Percentiles rank a stretch among this genome's conserved stretches.
These are phyloP conservation scores for Pseudomyrmex concolor DNA, from an alignment of 1,140 invertebrate genomes.

Conservation along the genomic window DNA sequence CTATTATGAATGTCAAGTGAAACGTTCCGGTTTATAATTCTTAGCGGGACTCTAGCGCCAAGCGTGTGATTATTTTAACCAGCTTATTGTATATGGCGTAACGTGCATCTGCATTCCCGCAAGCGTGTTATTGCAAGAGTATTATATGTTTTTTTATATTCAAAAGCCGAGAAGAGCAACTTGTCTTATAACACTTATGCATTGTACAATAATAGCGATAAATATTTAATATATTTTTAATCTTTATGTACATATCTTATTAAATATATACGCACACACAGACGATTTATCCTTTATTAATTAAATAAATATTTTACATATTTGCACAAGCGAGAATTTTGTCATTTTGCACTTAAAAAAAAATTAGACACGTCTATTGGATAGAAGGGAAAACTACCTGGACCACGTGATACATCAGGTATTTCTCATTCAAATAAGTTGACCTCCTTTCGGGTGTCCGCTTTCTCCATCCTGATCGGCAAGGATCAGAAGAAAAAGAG, in stretches of 20 bases:
- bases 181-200: not conserved
- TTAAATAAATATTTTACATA: too few species aligned
- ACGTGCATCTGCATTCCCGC: not conserved
- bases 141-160: not conserved
- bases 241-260: not conserved
- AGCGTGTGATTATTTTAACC: slow-evolving; percentile 50
- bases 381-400: slow-evolving; percentile 75
- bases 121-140: not conserved
- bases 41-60: slow-evolving; percentile 59
- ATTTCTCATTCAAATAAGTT: slow-evolving; percentile 77
- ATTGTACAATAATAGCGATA: not conserved
- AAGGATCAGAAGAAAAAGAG: slow-evolving; percentile 70
- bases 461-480: slow-evolving; percentile 77
- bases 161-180: not conserved
- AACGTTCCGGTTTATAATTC: slow-evolving; percentile 44
- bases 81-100: slow-evolving; percentile 6
- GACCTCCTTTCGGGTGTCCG: slow-evolving; percentile 74
- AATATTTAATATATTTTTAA: not conserved
- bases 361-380: slow-evolving; percentile 58
- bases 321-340: too few species aligned
- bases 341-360: not conserved
- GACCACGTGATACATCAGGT: slow-evolving; percentile 51
- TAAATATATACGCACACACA: too few species aligned
- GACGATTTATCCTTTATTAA: too few species aligned
- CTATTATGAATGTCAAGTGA: not conserved